Base-by-base conservation (phyloP, 2,113 vertebrate genomes). In the Ibidorhyncha struthersii region DNA sequence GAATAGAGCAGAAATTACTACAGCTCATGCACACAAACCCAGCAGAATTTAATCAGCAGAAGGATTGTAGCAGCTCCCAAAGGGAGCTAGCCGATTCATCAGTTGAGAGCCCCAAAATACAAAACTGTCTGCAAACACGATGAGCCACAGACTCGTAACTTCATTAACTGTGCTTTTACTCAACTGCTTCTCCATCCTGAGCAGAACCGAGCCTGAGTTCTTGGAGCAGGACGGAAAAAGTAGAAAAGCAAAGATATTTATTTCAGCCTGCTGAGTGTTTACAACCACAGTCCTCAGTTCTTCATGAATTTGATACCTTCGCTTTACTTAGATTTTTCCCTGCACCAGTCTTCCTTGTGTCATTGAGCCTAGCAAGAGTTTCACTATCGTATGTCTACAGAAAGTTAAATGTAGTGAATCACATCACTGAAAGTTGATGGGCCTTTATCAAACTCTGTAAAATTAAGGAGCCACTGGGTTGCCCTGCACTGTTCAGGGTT, bases 1-100 rank as follows among this genome's bases (percentile, higher is more conserved):
- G 89, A 91, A 95, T 36, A 72, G 61, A 95, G 61, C 65, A 95
- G 61, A 69, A 91, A 93, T 96, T 95, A 90, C 94, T 91, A 92
- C 72, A 92, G 80, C 86, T 96, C 61, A 26, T 27, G 58, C 77
- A 89, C 73, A 76, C 73, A 85, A 92, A 95, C 76, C n/a, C 49
- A 82, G 63, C 45, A 90, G 91, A 95, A 83, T 47, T 93, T 89
- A 88, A 94, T 96, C 90, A 91, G 86, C 91, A 82, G 53, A 65
- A 38, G 61, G 49, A 96, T 34, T 77, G 61, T 53, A 82, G 90
- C 70, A 95, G 82, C 40, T 76, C 74, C 88, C 82, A 95, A 78
- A 93, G 65, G 76, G 59, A 96, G 65, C 11, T 13, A 86, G 83
- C 71, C 81, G 89, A 95, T 89, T 93, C 86, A 96, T 96, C 94